phyloP scores from a whole-genome alignment of 1,140 invertebrate species.

The Rhysida immarginata region DNA sequence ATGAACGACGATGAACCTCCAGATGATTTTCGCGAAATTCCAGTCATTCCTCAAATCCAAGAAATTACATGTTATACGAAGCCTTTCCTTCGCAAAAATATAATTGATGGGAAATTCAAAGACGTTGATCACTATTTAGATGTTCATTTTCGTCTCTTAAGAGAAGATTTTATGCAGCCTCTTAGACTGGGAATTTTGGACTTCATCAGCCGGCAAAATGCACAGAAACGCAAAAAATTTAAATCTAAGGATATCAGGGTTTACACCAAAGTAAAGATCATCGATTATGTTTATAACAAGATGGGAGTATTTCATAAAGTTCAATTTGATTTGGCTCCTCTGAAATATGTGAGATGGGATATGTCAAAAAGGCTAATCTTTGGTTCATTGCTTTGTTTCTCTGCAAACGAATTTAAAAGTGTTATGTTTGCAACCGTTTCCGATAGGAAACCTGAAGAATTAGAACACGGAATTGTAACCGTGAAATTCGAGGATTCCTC shows the following conservation, averaged over 20 bases:
- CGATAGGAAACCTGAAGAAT: constrained; percentile 34
- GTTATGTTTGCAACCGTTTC: constrained; percentile 48
- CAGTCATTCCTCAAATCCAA: constrained; percentile 10
- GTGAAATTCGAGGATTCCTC: constrained; percentile 13
- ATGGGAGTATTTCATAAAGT: not conserved
- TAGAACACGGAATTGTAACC: constrained; percentile 34
- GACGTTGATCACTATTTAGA: constrained; percentile 30
- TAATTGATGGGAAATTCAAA: constrained; percentile 26
- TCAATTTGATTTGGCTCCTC: not conserved
- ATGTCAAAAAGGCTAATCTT: constrained; percentile 43
- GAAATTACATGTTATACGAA: constrained; percentile 3
- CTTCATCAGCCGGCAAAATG: not conserved
- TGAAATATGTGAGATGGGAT: constrained; percentile 6
- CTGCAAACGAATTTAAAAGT: constrained; percentile 45
- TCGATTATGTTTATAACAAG: not conserved
- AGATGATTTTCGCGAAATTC: constrained; percentile 13
- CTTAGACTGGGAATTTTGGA: constrained; percentile 26
- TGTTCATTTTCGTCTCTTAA: constrained; percentile 32
- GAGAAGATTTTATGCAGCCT: constrained; percentile 33
- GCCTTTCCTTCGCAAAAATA: constrained; percentile 18
- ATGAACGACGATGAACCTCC: too few relatives aligned
- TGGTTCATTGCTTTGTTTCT: constrained; percentile 56
- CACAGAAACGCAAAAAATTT: not conserved
- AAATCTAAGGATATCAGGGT: not conserved
- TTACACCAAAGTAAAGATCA: not conserved